These are phyloP conservation scores for Polyommatus iphigenia DNA, from an alignment of 2,888 invertebrate genomes.

Conservation along the genomic window DNA sequence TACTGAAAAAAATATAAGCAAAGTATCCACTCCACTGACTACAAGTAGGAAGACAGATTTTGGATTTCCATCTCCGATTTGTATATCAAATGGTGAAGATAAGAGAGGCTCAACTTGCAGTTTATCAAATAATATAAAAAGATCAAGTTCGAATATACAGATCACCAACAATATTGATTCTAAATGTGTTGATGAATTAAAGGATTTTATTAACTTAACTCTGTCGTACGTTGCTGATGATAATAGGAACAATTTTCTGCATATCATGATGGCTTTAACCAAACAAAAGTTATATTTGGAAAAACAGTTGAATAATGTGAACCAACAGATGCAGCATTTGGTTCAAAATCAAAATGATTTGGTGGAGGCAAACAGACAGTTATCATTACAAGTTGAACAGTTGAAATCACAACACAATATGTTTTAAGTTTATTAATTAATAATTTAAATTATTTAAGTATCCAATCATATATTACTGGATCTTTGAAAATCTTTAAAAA, in stretches of 20 bases:
- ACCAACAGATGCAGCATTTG: constrained; percentile 59
- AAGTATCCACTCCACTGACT: constrained; percentile 68
- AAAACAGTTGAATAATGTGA: constrained; percentile 62
- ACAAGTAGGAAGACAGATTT: constrained; percentile 55
- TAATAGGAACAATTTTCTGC: constrained; percentile 68
- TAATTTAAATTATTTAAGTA: background rate
- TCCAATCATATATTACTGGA: background rate
- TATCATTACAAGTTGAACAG: constrained; percentile 71
- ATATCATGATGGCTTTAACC: constrained; percentile 73
- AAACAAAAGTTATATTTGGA: constrained; percentile 73
- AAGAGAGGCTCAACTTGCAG: constrained; percentile 49
- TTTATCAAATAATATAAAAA: constrained; percentile 50
- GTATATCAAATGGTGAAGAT: constrained; percentile 58
- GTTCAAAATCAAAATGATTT: constrained; percentile 65
- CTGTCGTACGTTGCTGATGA: constrained; percentile 67
- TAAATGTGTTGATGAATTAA: constrained; percentile 61
- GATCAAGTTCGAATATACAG: constrained; percentile 39
- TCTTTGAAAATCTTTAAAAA: background rate
- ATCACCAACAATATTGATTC: constrained; percentile 48
- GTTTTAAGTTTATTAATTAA: background rate
- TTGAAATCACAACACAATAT: constrained; percentile 53
- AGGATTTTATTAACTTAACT: constrained; percentile 66
- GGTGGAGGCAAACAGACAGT: constrained; percentile 72
- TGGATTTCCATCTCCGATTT: constrained; percentile 57
- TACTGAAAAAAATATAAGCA: constrained; percentile 62